These are phyloP conservation scores for Ceriagrion tenellum DNA, from an alignment of 2,888 invertebrate species.

Conservation along the genomic window DNA sequence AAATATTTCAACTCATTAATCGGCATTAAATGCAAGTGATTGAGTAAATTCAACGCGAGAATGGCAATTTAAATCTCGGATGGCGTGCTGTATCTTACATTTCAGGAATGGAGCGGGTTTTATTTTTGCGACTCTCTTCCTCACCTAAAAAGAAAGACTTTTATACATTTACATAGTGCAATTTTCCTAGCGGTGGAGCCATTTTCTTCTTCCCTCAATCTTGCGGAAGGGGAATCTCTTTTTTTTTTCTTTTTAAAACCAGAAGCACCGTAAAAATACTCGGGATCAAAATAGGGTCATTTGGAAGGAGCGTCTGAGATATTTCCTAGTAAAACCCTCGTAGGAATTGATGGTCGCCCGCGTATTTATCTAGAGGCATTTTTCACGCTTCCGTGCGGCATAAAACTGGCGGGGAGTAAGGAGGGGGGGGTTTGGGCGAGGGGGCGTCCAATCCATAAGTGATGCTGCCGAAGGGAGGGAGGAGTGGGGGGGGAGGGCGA, in stretches of 20 bases:
- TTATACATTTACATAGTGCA: background rate
- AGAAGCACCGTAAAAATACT: background rate
- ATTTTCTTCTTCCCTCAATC: background rate
- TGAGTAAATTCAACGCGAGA: no score
- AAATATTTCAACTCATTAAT: no score
- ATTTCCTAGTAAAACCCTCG: constrained; percentile 11
- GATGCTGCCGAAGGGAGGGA: background rate
- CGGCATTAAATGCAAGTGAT: no score
- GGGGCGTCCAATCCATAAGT: background rate
- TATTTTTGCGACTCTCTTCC: background rate
- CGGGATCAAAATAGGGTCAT: background rate
- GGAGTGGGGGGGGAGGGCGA: background rate
- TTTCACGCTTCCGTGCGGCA: constrained; percentile 16
- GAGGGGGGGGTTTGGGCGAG: background rate
- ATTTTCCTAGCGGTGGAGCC: background rate
- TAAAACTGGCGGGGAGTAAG: background rate
- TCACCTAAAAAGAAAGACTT: background rate
- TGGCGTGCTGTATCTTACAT: no score
- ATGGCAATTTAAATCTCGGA: no score
- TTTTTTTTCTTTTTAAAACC: background rate
- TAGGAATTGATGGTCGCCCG: background rate
- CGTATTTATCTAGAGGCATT: constrained; percentile 15
- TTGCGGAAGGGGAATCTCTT: background rate
- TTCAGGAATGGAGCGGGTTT: no score
- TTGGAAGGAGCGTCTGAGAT: constrained; percentile 3